Conservation (phyloP, 2,797 vertebrate species). For the Oreortyx pictus region DNA sequence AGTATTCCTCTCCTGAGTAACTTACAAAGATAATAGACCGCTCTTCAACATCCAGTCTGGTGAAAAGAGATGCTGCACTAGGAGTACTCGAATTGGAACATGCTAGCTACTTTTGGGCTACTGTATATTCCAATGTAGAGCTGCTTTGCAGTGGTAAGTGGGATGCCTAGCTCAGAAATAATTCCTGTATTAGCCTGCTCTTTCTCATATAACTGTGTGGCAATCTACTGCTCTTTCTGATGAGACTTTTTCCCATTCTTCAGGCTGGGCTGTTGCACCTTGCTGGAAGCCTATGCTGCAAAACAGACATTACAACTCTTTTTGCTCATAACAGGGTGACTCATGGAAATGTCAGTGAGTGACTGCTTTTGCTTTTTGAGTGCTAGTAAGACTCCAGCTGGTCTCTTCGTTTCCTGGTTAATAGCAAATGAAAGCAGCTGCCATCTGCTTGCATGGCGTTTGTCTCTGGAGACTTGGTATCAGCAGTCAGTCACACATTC, state of each 20-base stretch:
- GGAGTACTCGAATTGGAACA: neutral
- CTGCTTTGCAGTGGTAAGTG: neutral
- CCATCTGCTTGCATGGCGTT: slow-evolving; percentile 14
- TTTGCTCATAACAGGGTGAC: neutral
- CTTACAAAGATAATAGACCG: neutral
- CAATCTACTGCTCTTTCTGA: neutral
- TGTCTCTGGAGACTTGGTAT: neutral
- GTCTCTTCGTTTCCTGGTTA: neutral
- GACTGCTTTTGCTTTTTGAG: neutral
- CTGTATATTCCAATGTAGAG: neutral
- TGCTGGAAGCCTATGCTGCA: neutral
- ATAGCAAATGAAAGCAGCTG: slow-evolving; percentile 28
- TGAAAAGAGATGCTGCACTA: neutral
- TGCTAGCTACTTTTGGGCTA: neutral
- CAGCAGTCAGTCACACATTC: neutral
- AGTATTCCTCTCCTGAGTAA: neutral
- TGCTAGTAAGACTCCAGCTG: slow-evolving; percentile 11
- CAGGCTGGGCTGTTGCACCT: neutral
- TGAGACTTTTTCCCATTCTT: neutral
- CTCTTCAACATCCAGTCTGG: neutral
- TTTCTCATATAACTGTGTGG: neutral
- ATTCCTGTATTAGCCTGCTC: neutral
- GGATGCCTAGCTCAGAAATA: neutral
- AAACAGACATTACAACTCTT: neutral
- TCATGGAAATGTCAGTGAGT: neutral